Evolutionary conservation across 2,797 vertebrate genomes (phyloP), one percentile per base, ranked within the genome.

Genomic region (Eupleurogrammus muticus): DNA sequence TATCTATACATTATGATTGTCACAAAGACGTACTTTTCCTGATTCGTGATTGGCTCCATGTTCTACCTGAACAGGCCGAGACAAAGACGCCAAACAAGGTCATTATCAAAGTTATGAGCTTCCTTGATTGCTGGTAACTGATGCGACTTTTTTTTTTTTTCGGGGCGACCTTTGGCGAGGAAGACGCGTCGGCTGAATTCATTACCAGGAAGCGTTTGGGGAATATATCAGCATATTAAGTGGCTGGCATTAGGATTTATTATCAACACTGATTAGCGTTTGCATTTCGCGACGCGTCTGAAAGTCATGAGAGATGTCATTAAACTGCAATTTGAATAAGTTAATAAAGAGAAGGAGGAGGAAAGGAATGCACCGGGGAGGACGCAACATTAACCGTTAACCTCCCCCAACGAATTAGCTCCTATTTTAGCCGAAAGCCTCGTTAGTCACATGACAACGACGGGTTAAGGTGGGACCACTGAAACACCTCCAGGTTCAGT

Each of bases 231-330:
- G 73, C 81, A 77, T 67, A 81, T 67, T 73, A 76, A 87, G 71
- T 66, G 61, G 51, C 36, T 87, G 77, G 76, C 71, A 67, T 75
- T 75, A n/a, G n/a, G 66, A 85, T 87, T 83, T 73, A 83, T 87
- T 52, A 83, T 72, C 74, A 71, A 44, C 74, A 55, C 64, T 75
- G 70, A 86, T 82, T 64, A 83, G 71, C 13, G 5, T 60, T 36
- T 32, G 50, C 52, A 64, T 66, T 16, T 75, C 57, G 32, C 21
- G 42, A 66, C 55, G 54, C 55, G 64, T 76, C 53, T 60, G 56
- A 48, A 85, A 82, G 79, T 80, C 75, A 74, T 23, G 44, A 46
- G 65, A 80, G 66, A 68, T 54, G 56, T 55, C 54, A 67, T 78
- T 80, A 76, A 78, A 55, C 11, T 61, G 23, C 42, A 52, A 64